These are phyloP conservation scores for Sceloporus tristichus DNA, from an alignment of 2,113 vertebrate species.

Conservation along the genomic window DNA sequence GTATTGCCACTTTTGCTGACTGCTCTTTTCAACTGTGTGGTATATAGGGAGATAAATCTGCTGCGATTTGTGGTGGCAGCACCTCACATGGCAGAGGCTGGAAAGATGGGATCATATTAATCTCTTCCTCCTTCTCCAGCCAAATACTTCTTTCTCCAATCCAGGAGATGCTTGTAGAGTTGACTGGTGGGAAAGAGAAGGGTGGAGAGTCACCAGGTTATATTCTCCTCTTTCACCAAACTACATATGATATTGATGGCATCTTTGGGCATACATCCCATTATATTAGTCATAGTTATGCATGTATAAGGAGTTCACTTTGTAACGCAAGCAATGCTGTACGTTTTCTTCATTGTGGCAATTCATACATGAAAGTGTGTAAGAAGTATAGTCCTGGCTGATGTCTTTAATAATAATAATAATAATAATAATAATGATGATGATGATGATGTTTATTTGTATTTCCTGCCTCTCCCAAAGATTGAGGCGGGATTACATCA, in stretches of 20 bases:
- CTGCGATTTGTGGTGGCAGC: too few relatives aligned
- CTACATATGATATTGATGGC: too few relatives aligned
- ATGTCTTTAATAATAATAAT: background rate
- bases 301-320: too few relatives aligned
- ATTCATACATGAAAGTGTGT: background rate
- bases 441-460: too few relatives aligned
- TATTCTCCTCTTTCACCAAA: background rate
- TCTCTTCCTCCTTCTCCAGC: too few relatives aligned
- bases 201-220: background rate
- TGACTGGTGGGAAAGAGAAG: background rate
- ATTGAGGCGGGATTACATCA: too few relatives aligned
- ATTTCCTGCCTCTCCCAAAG: too few relatives aligned
- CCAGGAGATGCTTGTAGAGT: background rate
- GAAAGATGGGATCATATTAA: background rate
- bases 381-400: background rate
- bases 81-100: too few relatives aligned
- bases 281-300: background rate
- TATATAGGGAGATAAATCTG: background rate
- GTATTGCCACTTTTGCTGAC: background rate
- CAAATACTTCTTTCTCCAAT: too few relatives aligned
- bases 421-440: too few relatives aligned
- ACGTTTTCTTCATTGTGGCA: too few relatives aligned
- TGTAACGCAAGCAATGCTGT: too few relatives aligned
- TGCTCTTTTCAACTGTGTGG: background rate
- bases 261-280: background rate